Conservation (phyloP, 2,888 invertebrate species). For the Globia sparganii region DNA sequence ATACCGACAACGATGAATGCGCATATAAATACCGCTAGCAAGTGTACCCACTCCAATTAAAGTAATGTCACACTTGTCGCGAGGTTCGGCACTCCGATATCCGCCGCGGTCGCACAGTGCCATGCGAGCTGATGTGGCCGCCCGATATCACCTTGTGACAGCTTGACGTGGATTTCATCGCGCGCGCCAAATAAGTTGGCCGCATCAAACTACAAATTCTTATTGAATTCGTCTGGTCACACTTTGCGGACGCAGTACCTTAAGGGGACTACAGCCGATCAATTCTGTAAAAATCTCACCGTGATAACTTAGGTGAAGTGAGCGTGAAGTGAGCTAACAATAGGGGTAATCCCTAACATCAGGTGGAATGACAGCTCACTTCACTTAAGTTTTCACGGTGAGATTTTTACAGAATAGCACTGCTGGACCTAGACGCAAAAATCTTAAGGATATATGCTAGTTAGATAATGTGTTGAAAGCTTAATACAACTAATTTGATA, state of each 20-base stretch:
- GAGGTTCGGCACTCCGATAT: constrained; percentile 36
- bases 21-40: constrained; percentile 12
- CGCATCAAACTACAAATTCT: constrained; percentile 29
- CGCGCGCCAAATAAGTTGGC: constrained; percentile 32
- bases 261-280: too few species aligned
- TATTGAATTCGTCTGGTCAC: not conserved
- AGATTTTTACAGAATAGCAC: too few species aligned
- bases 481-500: too few species aligned
- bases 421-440: too few species aligned
- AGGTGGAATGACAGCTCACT: too few species aligned
- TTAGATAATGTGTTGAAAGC: too few species aligned
- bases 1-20: constrained; percentile 7
- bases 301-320: too few species aligned
- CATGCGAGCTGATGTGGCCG: constrained; percentile 16
- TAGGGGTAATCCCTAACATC: too few species aligned
- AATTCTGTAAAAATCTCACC: too few species aligned
- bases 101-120: not conserved
- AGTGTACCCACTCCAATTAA: constrained; percentile 32
- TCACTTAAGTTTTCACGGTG: too few species aligned
- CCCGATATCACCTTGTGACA: constrained; percentile 20
- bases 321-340: too few species aligned
- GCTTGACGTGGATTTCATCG: constrained; percentile 28
- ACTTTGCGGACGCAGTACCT: not conserved
- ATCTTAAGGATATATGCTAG: too few species aligned
- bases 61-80: constrained; percentile 41